These are phyloP conservation scores for Drosophila bunnanda DNA, from an alignment of 2,888 invertebrate genomes.

Conservation along the genomic window DNA sequence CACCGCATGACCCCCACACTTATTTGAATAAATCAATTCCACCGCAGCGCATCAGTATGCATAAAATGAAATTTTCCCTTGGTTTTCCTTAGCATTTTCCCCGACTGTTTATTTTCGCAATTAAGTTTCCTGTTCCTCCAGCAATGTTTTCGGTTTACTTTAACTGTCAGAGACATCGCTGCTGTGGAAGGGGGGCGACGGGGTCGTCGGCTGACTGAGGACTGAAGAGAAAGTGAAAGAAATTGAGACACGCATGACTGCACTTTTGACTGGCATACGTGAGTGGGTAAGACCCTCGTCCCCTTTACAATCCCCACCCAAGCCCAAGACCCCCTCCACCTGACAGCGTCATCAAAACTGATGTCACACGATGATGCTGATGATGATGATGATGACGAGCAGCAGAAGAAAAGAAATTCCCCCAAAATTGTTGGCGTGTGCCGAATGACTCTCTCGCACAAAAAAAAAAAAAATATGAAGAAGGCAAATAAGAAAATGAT, in stretches of 20 bases:
- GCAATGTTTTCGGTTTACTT: constrained; percentile 25
- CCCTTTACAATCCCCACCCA: background rate
- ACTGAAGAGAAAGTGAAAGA: constrained; percentile 19
- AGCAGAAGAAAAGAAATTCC: constrained; percentile 22
- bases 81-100: constrained; percentile 15
- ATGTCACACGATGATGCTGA: constrained; percentile 42
- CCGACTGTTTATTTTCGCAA: constrained; percentile 32
- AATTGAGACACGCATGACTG: constrained; percentile 60
- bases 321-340: background rate
- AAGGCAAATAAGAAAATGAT: constrained; percentile 39
- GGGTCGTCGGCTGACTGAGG: background rate
- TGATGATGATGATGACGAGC: constrained; percentile 22
- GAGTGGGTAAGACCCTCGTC: constrained; percentile 7
- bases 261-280: constrained; percentile 53
- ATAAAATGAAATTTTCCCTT: constrained; percentile 5
- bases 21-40: constrained; percentile 14
- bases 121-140: constrained; percentile 35
- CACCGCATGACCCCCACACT: background rate
- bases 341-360: constrained; percentile 40
- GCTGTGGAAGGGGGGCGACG: background rate
- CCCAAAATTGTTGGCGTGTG: constrained; percentile 26
- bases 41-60: background rate
- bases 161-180: constrained; percentile 25
- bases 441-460: constrained; percentile 37
- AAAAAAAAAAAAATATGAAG: constrained; percentile 6